phyloP scores from a whole-genome alignment of 2,888 invertebrate genomes.

The Eustalomyia histrio region DNA sequence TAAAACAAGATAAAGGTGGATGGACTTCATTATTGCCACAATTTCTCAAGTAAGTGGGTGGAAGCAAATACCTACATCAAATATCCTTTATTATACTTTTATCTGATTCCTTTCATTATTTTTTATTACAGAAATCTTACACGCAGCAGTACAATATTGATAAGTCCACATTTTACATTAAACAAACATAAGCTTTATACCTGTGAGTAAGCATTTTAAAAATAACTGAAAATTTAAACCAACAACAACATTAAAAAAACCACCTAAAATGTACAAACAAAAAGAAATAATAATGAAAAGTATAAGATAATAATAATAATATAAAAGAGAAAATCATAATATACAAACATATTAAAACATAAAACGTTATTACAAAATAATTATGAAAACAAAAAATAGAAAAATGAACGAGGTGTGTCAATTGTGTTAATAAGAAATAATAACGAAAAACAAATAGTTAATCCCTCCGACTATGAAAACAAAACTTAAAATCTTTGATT shows the following conservation, averaged over 20 bases:
- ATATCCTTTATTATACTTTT: not conserved
- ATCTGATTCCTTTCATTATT: not conserved
- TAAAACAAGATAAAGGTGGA: slow-evolving; percentile 91
- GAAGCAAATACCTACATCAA: not conserved
- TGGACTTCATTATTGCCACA: slow-evolving; percentile 94
- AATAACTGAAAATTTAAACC: slow-evolving; percentile 2
- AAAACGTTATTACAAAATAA: slow-evolving; percentile 44
- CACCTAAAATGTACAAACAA: slow-evolving; percentile 64
- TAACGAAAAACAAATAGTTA: slow-evolving; percentile 58
- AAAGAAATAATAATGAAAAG: slow-evolving; percentile 68
- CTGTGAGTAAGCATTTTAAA: slow-evolving; percentile 76
- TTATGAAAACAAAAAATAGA: slow-evolving; percentile 14
- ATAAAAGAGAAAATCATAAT: slow-evolving; percentile 66
- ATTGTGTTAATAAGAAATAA: slow-evolving; percentile 59
- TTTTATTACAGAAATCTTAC: slow-evolving; percentile 86
- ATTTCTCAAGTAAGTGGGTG: slow-evolving; percentile 92
- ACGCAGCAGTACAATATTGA: slow-evolving; percentile 91
- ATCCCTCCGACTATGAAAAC: slow-evolving; percentile 61
- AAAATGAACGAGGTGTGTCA: slow-evolving; percentile 61
- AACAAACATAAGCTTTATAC: slow-evolving; percentile 95
- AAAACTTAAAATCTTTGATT: slow-evolving; percentile 26
- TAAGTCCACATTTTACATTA: slow-evolving; percentile 92
- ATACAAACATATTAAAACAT: slow-evolving; percentile 38
- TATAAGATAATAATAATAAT: slow-evolving; percentile 72
- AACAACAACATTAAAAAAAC: slow-evolving; percentile 39